These are phyloP conservation scores for Tamandua tetradactyla DNA, from an alignment of 2,797 vertebrate species.

Conservation along the genomic window DNA sequence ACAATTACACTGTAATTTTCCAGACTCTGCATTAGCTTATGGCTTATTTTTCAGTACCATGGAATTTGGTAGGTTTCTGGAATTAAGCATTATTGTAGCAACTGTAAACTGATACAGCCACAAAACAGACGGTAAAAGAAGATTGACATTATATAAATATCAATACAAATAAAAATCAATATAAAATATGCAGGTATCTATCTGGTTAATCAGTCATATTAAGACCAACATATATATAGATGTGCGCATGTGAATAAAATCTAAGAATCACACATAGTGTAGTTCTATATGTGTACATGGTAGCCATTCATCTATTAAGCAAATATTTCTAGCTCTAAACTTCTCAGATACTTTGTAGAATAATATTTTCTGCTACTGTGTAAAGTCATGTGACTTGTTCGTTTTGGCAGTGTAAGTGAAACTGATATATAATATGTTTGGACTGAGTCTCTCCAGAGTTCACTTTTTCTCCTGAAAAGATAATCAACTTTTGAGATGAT, in stretches of 20 bases:
- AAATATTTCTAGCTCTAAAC: background rate
- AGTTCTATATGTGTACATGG: background rate
- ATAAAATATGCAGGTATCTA: background rate
- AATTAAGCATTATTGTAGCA: background rate
- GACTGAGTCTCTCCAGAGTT: background rate
- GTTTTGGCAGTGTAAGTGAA: background rate
- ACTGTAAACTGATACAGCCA: background rate
- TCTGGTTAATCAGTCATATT: background rate
- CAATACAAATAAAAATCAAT: background rate
- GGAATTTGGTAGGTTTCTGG: background rate
- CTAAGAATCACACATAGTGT: background rate
- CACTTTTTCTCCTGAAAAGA: background rate
- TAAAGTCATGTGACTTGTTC: background rate
- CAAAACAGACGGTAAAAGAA: background rate
- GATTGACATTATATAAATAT: background rate
- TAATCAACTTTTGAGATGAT: background rate
- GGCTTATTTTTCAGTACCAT: background rate
- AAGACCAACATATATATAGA: background rate
- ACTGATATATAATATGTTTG: background rate
- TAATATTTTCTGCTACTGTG: background rate
- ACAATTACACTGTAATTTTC: background rate
- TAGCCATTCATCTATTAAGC: background rate
- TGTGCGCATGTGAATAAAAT: background rate
- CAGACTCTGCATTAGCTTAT: background rate
- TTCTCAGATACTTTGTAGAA: background rate